Evolutionary conservation across 2,888 invertebrate genomes (phyloP).

Genomic region (Pseudeuparius sepicola): DNA sequence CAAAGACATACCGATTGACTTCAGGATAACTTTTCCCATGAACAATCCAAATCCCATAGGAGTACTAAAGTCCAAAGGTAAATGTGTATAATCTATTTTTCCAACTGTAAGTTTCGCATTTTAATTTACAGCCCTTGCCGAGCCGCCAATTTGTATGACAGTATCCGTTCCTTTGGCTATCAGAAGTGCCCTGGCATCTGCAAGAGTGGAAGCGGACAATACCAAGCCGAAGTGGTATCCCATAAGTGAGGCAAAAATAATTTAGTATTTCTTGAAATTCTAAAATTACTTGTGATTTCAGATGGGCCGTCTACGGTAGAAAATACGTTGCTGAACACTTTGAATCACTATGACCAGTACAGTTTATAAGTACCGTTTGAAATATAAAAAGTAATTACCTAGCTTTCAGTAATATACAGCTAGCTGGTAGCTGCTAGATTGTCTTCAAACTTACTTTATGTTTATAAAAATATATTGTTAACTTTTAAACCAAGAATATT

Average conservation of each 20-base stretch:
- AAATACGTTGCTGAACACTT: slow-evolving; percentile 26
- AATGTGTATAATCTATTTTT: not conserved
- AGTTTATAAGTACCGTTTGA: too few species aligned
- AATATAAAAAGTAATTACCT: too few species aligned
- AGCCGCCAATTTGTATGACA: slow-evolving; percentile 50
- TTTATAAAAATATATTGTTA: too few species aligned
- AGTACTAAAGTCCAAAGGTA: slow-evolving; percentile 63
- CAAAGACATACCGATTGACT: slow-evolving; percentile 69
- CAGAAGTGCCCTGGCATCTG: slow-evolving; percentile 29
- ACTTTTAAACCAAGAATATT: too few species aligned
- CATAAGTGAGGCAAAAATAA: too few species aligned
- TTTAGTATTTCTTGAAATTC: slow-evolving; percentile 13
- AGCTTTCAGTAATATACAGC: too few species aligned
- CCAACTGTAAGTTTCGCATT: not conserved
- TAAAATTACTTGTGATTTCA: too few species aligned
- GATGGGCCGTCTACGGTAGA: slow-evolving; percentile 30
- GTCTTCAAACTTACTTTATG: too few species aligned
- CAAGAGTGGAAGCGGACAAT: slow-evolving; percentile 26
- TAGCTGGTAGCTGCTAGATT: too few species aligned
- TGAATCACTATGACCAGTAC: slow-evolving; percentile 26
- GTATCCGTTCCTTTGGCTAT: slow-evolving; percentile 38
- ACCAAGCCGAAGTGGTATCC: slow-evolving; percentile 23
- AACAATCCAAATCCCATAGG: slow-evolving; percentile 54
- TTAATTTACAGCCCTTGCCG: slow-evolving; percentile 47
- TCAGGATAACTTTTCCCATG: slow-evolving; percentile 55